Conservation (phyloP, 1,140 invertebrate genomes). For the Listronotus bonariensis region DNA sequence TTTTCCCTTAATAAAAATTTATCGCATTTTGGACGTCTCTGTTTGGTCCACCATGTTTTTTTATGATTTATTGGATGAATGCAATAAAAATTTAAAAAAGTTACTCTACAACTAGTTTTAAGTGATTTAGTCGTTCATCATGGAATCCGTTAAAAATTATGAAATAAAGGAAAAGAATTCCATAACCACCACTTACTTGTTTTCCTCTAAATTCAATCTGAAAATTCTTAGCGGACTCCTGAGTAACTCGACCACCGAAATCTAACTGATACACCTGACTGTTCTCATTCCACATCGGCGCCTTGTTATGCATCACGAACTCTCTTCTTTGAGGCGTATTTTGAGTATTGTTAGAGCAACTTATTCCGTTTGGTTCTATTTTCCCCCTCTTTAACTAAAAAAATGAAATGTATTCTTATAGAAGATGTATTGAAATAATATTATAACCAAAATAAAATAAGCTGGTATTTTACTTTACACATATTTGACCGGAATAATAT, state of each 20-base stretch:
- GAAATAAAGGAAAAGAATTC: background rate
- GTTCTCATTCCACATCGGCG: conserved; percentile 99
- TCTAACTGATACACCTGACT: conserved; percentile 99
- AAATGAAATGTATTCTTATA: conserved; percentile 5
- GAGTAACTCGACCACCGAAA: conserved; percentile 98
- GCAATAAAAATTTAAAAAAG: too few relatives aligned
- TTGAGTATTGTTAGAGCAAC: conserved; percentile 55
- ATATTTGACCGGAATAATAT: too few relatives aligned
- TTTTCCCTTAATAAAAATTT: too few relatives aligned
- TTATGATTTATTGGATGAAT: too few relatives aligned
- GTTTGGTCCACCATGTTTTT: too few relatives aligned
- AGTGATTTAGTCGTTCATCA: background rate
- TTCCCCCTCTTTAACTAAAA: conserved; percentile 68
- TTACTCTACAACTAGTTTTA: too few relatives aligned
- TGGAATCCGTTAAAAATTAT: background rate
- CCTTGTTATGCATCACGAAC: conserved; percentile 98
- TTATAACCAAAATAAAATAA: too few relatives aligned
- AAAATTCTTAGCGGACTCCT: conserved; percentile 99
- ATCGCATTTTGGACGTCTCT: too few relatives aligned
- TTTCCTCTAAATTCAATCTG: conserved; percentile 97
- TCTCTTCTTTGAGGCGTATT: conserved; percentile 67
- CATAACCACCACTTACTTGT: conserved; percentile 86
- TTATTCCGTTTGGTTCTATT: conserved; percentile 62
- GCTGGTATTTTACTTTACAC: too few relatives aligned
- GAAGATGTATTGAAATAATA: background rate